Conservation (phyloP, 2,113 vertebrate genomes). For the Saccopteryx leptura region DNA sequence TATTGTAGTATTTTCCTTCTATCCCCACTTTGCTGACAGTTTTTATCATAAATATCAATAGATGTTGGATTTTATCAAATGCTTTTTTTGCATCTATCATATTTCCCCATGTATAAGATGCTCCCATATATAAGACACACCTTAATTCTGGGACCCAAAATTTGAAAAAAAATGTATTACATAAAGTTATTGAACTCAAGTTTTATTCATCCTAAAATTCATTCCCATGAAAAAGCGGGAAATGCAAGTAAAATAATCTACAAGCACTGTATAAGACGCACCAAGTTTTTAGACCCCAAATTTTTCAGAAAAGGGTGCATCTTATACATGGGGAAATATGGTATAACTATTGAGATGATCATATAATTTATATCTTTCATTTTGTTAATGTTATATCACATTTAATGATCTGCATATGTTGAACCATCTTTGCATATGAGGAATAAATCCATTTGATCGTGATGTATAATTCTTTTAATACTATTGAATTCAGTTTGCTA, state of each 20-base stretch:
- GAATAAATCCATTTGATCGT: background rate
- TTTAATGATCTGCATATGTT: background rate
- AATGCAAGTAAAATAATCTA: too few species aligned
- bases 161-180: too few species aligned
- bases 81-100: background rate
- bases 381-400: background rate
- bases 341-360: background rate
- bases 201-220: too few species aligned
- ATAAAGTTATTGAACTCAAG: too few species aligned
- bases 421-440: background rate
- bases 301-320: too few species aligned
- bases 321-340: too few species aligned
- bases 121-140: too few species aligned
- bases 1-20: background rate
- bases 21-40: background rate
- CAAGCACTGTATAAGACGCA: too few species aligned
- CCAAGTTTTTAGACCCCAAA: too few species aligned
- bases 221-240: too few species aligned
- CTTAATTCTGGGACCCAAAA: too few species aligned
- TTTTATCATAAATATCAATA: slow-evolving; percentile 32
- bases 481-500: background rate
- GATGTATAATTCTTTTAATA: background rate
- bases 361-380: background rate
- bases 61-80: slow-evolving; percentile 5
- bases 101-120: too few species aligned